Evolutionary conservation across 2,797 vertebrate species (phyloP).

Genomic region (Pyrrhura leucotis): DNA sequence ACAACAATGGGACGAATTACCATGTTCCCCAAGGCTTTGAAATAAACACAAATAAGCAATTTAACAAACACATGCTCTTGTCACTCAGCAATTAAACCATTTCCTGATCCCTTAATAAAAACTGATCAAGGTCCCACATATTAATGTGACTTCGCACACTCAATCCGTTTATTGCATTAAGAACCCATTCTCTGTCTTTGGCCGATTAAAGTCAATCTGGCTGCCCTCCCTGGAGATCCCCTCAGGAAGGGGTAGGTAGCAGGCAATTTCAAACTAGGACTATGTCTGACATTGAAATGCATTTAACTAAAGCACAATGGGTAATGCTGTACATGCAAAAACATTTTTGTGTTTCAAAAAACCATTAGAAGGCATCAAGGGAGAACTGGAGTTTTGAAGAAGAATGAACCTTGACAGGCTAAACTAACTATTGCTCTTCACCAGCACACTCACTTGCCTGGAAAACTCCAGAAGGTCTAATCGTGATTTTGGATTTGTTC

Average conservation of each 20-base stretch:
- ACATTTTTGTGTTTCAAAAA: conserved; percentile 74
- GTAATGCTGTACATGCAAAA: conserved; percentile 69
- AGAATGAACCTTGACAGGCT: conserved; percentile 75
- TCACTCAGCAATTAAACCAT: conserved; percentile 26
- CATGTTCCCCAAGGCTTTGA: neutral
- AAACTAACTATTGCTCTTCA: conserved; percentile 58
- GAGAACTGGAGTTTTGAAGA: conserved; percentile 67
- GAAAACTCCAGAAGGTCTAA: conserved; percentile 66
- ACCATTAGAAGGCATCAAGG: conserved; percentile 76
- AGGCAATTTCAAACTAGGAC: conserved; percentile 39
- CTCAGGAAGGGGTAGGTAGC: conserved; percentile 13
- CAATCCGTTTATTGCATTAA: neutral
- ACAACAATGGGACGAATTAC: conserved; percentile 29
- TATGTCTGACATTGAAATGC: conserved; percentile 70
- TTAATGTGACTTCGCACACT: conserved; percentile 25
- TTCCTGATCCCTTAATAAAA: conserved; percentile 25
- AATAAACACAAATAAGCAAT: conserved; percentile 51
- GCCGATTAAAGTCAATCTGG: conserved; percentile 34
- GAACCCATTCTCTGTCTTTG: conserved; percentile 17
- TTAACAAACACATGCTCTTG: conserved; percentile 49
- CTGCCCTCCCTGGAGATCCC: conserved; percentile 36
- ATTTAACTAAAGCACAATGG: conserved; percentile 71
- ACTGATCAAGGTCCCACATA: conserved; percentile 25
- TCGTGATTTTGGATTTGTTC: conserved; percentile 67
- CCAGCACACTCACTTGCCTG: conserved; percentile 29